A percentile compares a stretch with the other conserved stretches of the same genome.
Evolutionary conservation across 2,113 vertebrate species (phyloP).

Genomic region (Siphamia tubifer): DNA sequence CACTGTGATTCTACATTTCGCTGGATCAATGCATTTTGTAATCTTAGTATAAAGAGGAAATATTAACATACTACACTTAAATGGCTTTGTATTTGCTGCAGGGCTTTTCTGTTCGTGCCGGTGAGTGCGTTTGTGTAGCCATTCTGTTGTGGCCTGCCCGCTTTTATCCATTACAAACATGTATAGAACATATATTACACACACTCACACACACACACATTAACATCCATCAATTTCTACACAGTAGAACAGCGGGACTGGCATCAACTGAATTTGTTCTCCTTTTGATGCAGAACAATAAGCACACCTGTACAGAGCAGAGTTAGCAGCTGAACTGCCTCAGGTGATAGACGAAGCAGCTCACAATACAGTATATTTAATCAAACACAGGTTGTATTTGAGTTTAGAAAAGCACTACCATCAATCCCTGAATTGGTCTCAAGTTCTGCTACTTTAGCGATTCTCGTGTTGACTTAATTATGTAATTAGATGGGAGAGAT

Average conservation of each 20-base stretch:
- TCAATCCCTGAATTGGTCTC: background rate
- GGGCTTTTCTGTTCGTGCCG: slow-evolving; percentile 44
- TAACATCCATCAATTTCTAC: slow-evolving; percentile 2
- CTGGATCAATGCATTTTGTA: slow-evolving; percentile 22
- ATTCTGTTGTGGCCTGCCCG: slow-evolving; percentile 52
- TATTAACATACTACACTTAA: slow-evolving; percentile 30
- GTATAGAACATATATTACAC: background rate
- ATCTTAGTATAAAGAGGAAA: slow-evolving; percentile 21
- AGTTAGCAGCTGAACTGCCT: slow-evolving; percentile 50
- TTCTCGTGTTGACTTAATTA: no score
- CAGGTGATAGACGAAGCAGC: slow-evolving; percentile 55
- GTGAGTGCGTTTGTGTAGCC: slow-evolving; percentile 25
- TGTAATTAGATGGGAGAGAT: background rate
- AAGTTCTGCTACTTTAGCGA: background rate
- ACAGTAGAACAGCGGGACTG: slow-evolving; percentile 36
- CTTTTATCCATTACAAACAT: slow-evolving; percentile 41
- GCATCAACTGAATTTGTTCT: slow-evolving; percentile 25
- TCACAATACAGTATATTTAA: slow-evolving; percentile 23
- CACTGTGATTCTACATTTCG: slow-evolving; percentile 12
- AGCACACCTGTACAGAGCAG: slow-evolving; percentile 65
- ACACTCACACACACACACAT: background rate
- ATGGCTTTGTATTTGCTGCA: slow-evolving; percentile 37
- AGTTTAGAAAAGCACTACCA: slow-evolving; percentile 25
- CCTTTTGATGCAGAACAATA: slow-evolving; percentile 57
- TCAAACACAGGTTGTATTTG: slow-evolving; percentile 46